These are phyloP conservation scores for Linyphia triangularis DNA, from an alignment of 2,888 invertebrate genomes.

Conservation along the genomic window DNA sequence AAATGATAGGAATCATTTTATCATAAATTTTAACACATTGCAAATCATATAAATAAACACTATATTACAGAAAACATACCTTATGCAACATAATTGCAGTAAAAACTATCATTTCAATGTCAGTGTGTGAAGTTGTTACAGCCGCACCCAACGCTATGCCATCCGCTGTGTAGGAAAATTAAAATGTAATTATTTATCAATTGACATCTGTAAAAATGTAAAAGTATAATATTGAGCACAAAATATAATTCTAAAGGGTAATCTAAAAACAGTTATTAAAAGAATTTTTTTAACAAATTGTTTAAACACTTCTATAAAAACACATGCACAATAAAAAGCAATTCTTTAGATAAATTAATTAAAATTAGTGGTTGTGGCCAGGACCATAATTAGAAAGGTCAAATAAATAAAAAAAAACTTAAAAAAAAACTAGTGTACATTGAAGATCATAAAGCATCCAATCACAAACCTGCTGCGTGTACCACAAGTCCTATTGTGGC, in stretches of 20 bases:
- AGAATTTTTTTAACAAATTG: too few species aligned
- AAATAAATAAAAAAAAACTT: neutral
- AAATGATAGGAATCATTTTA: neutral
- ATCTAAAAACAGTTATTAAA: too few species aligned
- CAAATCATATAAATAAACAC: too few species aligned
- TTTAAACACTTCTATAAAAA: too few species aligned
- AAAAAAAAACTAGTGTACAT: neutral
- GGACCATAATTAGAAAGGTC: too few species aligned
- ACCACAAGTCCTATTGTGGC: constrained; percentile 98
- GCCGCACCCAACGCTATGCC: constrained; percentile 99
- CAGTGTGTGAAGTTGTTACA: constrained; percentile 95
- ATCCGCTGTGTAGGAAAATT: constrained; percentile 85
- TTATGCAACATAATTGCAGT: constrained; percentile 99
- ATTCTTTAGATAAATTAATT: neutral
- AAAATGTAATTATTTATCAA: too few species aligned
- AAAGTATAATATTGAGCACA: too few species aligned
- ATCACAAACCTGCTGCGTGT: constrained; percentile 90
- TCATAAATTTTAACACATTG: neutral
- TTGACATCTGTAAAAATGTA: too few species aligned
- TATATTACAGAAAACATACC: constrained; percentile 81
- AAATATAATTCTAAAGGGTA: too few species aligned
- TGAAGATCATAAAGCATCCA: neutral
- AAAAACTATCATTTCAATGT: constrained; percentile 98
- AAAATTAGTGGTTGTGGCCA: neutral
- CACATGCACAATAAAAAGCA: too few species aligned